These are phyloP conservation scores for Hippocampus barbouri DNA, from an alignment of 2,113 vertebrate genomes.

Conservation along the genomic window DNA sequence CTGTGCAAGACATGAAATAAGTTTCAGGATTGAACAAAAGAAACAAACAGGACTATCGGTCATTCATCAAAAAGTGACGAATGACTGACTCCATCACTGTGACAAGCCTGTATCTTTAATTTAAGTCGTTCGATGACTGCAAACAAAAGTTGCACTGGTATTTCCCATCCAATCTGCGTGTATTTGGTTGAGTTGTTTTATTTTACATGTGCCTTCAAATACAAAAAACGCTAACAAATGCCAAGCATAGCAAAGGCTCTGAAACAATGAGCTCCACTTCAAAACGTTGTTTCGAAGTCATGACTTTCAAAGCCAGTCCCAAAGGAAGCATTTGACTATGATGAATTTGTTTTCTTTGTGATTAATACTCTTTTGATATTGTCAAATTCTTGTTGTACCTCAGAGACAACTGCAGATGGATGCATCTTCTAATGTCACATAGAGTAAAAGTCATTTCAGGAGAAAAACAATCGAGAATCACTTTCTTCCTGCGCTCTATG, in stretches of 20 bases:
- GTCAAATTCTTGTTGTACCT: conserved; percentile 12
- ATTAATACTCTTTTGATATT: conserved; percentile 19
- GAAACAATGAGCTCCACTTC: conserved; percentile 3
- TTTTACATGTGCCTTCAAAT: conserved; percentile 16
- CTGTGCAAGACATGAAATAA: conserved; percentile 15
- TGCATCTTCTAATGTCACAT: conserved; percentile 17
- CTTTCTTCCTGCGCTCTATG: background rate
- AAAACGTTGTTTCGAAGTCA: conserved; percentile 18
- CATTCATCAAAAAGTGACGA: conserved; percentile 13
- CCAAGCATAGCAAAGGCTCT: conserved; percentile 25
- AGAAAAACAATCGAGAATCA: conserved; percentile 28
- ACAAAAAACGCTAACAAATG: conserved; percentile 13
- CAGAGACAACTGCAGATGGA: conserved; percentile 11
- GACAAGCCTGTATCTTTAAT: conserved; percentile 5
- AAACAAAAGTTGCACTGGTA: conserved; percentile 4
- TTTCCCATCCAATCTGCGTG: conserved; percentile 16
- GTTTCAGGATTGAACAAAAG: conserved; percentile 32
- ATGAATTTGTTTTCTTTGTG: conserved; percentile 25
- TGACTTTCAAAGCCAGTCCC: conserved; percentile 1
- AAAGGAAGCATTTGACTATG: conserved; percentile 21
- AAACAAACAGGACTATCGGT: conserved; percentile 41
- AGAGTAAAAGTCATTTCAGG: conserved; percentile 25
- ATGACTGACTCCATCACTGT: background rate
- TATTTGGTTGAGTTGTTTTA: conserved; percentile 1
- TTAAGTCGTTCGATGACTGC: conserved; percentile 10